Percentiles rank a stretch among this genome's conserved stretches.
These are phyloP conservation scores for Florisuga fusca DNA, from an alignment of 2,797 vertebrate species.

Conservation along the genomic window DNA sequence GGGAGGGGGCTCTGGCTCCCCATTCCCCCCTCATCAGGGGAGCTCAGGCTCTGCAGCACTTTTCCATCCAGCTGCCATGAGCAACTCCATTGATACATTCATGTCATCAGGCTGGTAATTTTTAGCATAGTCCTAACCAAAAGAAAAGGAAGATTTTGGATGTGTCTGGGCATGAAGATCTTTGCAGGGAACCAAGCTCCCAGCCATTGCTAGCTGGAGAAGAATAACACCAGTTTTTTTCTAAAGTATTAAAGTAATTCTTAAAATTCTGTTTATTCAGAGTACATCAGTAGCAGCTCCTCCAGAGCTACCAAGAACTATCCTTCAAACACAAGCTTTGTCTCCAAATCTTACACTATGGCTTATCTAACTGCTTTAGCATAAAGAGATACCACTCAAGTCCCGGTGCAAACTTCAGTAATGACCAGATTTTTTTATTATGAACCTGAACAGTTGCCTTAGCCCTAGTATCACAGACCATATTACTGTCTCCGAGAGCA, in stretches of 20 bases:
- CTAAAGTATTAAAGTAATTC: background rate
- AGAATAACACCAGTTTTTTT: background rate
- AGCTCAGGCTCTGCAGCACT: background rate
- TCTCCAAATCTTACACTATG: background rate
- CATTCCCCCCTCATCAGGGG: fast-evolving
- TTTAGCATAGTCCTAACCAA: background rate
- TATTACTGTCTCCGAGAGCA: background rate
- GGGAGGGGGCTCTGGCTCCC: fast-evolving
- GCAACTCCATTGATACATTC: background rate
- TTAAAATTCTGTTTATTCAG: background rate
- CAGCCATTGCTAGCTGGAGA: background rate
- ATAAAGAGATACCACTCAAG: background rate
- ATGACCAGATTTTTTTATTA: background rate
- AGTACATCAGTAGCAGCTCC: background rate
- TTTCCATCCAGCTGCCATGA: background rate
- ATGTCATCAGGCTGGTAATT: background rate
- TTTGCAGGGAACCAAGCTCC: background rate
- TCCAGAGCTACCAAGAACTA: background rate
- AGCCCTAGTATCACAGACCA: background rate
- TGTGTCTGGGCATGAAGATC: background rate
- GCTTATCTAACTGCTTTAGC: background rate
- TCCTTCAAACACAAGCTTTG: background rate
- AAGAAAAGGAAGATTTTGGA: background rate
- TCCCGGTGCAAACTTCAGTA: background rate
- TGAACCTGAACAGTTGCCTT: background rate